A percentile compares a stretch with the other conserved stretches of the same genome.
These are phyloP conservation scores for Colostygia pectinataria DNA, from an alignment of 2,888 invertebrate genomes.

Conservation along the genomic window DNA sequence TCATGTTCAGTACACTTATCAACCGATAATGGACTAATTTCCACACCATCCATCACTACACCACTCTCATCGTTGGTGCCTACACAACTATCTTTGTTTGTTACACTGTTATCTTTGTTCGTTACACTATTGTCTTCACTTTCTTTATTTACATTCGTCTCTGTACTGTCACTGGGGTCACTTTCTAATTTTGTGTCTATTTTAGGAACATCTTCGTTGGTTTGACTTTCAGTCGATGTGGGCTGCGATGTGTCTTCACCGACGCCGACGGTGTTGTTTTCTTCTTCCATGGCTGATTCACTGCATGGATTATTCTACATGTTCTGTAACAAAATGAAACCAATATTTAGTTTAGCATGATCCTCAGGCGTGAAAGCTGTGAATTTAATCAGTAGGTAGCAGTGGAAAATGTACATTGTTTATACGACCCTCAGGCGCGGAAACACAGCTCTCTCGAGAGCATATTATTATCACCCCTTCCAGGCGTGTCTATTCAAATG, in stretches of 20 bases:
- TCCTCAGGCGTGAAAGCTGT: constrained; percentile 20
- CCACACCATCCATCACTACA: constrained; percentile 40
- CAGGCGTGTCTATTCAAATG: constrained; percentile 46
- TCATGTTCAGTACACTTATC: constrained; percentile 59
- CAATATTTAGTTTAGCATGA: constrained; percentile 31
- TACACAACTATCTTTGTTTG: constrained; percentile 54
- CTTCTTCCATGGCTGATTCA: constrained; percentile 70
- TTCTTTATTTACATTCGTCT: constrained; percentile 40
- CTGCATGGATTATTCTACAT: constrained; percentile 73
- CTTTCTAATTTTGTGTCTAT: constrained; percentile 40
- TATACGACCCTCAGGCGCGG: constrained; percentile 44
- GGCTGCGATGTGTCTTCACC: constrained; percentile 47
- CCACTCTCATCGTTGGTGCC: constrained; percentile 37
- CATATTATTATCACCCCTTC: constrained; percentile 55
- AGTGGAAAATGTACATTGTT: constrained; percentile 56
- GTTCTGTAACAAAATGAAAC: constrained; percentile 71
- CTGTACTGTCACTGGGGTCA: constrained; percentile 38
- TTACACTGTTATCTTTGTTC: constrained; percentile 41
- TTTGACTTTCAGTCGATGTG: constrained; percentile 44
- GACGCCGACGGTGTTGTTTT: constrained; percentile 46
- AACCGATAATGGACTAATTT: constrained; percentile 37
- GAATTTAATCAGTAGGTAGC: constrained; percentile 53
- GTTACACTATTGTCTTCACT: constrained; percentile 39
- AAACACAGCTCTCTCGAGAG: constrained; percentile 54
- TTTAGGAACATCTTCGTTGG: constrained; percentile 43